Base-by-base conservation (phyloP, 2,888 invertebrate species). In the Cyclophora punctaria region DNA sequence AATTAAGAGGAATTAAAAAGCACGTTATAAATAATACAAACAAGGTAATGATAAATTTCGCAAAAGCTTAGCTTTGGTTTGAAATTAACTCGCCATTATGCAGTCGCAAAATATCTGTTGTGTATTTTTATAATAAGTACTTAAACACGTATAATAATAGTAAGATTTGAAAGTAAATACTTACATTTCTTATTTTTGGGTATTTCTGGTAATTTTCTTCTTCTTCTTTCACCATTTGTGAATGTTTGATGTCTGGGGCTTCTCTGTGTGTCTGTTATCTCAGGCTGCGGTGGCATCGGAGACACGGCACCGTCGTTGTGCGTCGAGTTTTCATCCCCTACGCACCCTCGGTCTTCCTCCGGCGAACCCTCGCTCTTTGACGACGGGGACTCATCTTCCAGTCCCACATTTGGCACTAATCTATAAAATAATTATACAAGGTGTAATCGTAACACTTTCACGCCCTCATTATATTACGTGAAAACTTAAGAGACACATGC, bases 181-280 rank as follows among this genome's bases (percentile, higher is more conserved):
- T 92, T 80, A 95, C 95, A 92, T 92, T 95, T 95, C 79, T 94
- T 94, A 69, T 94, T 94, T 79, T 96, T 96, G 3, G 96, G 96
- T 66, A 96, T 96, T 84, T 96, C 96, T 41, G 96, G 96, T 35
- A 96, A 89, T 84, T 95, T 95, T 83, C 96, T 90, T 66, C 97
- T 89, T 69, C 94, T 90, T 58, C 95, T 89, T 73, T 94, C 93
- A 6, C 87, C 89, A 56, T 75, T 87, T 56, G 72, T 75, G 48
- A 83, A 82, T 33, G 73, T 69, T 63, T 81, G 83, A 53, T 83
- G 81, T 48, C 78, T 73, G n/a, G 82, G 81, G 59, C 80, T 85
- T 37, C 76, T 67, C 56, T 71, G 83, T 49, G 66, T 61, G 49
- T 80, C 88, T 53, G 67, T 64, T 7, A 61, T 69, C 3, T 81